Percentiles rank a stretch among this genome's conserved stretches.
Evolutionary conservation across 2,113 vertebrate genomes (phyloP).

Genomic region (Alectura lathami): DNA sequence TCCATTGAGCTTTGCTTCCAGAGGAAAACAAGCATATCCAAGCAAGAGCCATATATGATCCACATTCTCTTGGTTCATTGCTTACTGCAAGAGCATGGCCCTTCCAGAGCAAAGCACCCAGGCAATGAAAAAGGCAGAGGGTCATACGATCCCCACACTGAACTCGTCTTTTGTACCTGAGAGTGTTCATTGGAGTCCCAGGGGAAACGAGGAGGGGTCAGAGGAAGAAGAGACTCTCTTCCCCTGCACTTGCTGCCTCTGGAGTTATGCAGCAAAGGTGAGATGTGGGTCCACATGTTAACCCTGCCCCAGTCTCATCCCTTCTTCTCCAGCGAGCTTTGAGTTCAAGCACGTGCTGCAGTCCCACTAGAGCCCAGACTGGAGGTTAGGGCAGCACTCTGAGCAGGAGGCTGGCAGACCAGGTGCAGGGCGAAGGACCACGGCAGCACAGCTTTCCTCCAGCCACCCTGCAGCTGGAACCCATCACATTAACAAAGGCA

Average conservation of each 20-base stretch:
- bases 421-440: not conserved
- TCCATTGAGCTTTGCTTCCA: not conserved
- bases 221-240: not conserved
- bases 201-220: not conserved
- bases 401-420: not conserved
- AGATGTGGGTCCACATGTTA: not conserved
- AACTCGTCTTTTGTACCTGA: not conserved
- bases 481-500: not conserved
- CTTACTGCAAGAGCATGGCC: not conserved
- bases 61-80: not conserved
- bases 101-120: not conserved
- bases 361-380: not conserved
- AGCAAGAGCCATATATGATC: not conserved
- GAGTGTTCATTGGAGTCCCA: not conserved
- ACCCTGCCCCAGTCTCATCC: not conserved
- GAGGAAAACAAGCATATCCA: not conserved
- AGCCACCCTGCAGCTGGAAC: conserved; percentile 13
- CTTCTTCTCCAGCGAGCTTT: not conserved
- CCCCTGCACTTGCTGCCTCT: not conserved
- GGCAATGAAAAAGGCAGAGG: not conserved
- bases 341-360: not conserved
- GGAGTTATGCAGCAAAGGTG: not conserved
- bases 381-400: not conserved
- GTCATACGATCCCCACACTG: rapidly evolving
- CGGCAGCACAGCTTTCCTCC: not conserved